Conservation (phyloP, 2,888 invertebrate species). For the Oxytorus armatus region DNA sequence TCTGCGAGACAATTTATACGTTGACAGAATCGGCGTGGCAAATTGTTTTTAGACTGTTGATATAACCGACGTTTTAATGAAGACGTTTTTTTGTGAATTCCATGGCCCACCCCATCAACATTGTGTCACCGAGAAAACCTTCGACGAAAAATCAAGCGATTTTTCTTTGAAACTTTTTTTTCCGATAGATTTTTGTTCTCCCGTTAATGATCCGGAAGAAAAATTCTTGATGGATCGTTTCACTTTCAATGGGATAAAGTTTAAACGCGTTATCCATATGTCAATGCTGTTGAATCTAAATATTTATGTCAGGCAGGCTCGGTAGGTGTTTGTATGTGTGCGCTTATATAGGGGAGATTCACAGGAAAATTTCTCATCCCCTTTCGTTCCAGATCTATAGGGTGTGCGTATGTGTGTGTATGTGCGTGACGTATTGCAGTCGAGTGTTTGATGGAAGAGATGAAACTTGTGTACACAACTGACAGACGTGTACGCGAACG, state of each 20-base stretch:
- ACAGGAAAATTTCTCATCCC: conserved; percentile 48
- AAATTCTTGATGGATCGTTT: conserved; percentile 1
- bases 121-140: neutral
- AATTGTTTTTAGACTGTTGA: neutral
- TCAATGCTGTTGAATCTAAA: conserved; percentile 72
- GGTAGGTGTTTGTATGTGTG: conserved; percentile 36
- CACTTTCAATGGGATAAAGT: conserved; percentile 37
- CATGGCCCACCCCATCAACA: neutral
- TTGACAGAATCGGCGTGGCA: neutral
- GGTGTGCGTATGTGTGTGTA: too few species aligned
- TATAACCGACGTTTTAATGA: neutral
- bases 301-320: conserved; percentile 70
- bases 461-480: conserved; percentile 34
- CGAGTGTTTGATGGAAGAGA: conserved; percentile 33
- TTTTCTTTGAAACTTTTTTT: neutral
- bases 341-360: conserved; percentile 17
- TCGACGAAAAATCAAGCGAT: neutral
- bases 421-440: conserved; percentile 18
- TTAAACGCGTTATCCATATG: conserved; percentile 66
- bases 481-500: conserved; percentile 28
- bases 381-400: neutral
- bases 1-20: neutral
- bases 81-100: neutral
- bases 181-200: neutral
- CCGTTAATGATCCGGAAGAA: neutral